Base-by-base conservation (phyloP, 2,113 vertebrate genomes). In the Illadopsis cleaveri region DNA sequence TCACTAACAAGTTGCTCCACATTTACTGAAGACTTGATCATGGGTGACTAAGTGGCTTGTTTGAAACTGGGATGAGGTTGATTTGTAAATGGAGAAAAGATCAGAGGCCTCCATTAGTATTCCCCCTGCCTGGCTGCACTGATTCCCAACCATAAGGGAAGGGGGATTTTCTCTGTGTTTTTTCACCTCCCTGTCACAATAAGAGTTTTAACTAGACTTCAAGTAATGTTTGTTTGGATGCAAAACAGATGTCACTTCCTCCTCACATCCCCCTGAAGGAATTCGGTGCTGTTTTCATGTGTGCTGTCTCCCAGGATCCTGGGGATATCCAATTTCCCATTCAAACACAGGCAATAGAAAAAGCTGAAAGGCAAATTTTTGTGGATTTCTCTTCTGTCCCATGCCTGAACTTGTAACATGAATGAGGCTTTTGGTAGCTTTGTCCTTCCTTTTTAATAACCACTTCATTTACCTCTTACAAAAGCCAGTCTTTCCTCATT, bases 251-350 rank as follows among this genome's bases (percentile, higher is more conserved):
- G 92, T 89, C 92, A 76, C 86, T 92, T 95, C 96, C 89, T 95
- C 71, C 84, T 82, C 79, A 87, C 64, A 90, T 61, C 70, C 61
- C 92, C 69, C 89, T 85, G 66, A 58, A 94, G 96, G 95, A 96
- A 97, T 93, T 70, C 15, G 9, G 81, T 57, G 90, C 76, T 88
- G 90, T 95, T 97, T 95, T 95, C 89, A 76, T 79, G 82, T 71
- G 61, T 57, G 64, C 77, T 93, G 93, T 89, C 94, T 94, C 93
- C 71, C 84, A 95, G 93, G 69, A 76, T 94, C 76, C 60, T 73
- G 58, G 57, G 79, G 72, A 90, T 94, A 97, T 97, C 96, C 93
- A 96, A 80, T 97, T 96, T 97, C 97, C 86, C 89, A 94, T 94
- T 95, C 89, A 97, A 94, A 95, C 7, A 8, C 40, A 19, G 22